Conservation (phyloP, 2,113 vertebrate species). For the Gallinago jamesoni region DNA sequence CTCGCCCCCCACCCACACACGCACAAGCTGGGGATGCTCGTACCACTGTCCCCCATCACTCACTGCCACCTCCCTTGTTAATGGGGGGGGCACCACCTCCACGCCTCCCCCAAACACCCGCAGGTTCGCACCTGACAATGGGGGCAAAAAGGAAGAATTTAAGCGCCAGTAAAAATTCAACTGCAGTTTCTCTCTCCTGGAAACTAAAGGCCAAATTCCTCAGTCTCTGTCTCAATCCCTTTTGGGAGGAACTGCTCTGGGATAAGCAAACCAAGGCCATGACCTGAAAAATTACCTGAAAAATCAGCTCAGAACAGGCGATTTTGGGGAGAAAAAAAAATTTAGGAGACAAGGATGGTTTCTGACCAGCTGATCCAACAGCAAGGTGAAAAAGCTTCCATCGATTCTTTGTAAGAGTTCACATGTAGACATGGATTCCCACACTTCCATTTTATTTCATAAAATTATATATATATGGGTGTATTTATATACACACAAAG, state of each 20-base stretch:
- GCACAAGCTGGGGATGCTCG: not conserved
- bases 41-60: not conserved
- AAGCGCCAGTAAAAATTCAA: not conserved
- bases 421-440: not conserved
- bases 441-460: conserved; percentile 46
- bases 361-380: not conserved
- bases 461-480: not conserved
- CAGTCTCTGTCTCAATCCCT: not conserved
- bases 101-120: not conserved
- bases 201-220: not conserved
- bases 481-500: conserved; percentile 34
- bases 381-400: conserved; percentile 9
- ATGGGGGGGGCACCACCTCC: not conserved
- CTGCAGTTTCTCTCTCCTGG: rapidly evolving
- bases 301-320: not conserved
- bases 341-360: not conserved
- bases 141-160: not conserved
- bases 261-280: not conserved
- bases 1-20: rapidly evolving
- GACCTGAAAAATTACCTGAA: not conserved
- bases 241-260: not conserved
- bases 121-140: rapidly evolving
- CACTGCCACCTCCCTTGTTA: not conserved
- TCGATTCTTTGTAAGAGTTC: conserved; percentile 21
- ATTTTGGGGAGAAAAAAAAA: not conserved